Percentiles rank a stretch among this genome's conserved stretches.
phyloP scores from a whole-genome alignment of 2,888 invertebrate species.

The Listrodromus nycthemerus region DNA sequence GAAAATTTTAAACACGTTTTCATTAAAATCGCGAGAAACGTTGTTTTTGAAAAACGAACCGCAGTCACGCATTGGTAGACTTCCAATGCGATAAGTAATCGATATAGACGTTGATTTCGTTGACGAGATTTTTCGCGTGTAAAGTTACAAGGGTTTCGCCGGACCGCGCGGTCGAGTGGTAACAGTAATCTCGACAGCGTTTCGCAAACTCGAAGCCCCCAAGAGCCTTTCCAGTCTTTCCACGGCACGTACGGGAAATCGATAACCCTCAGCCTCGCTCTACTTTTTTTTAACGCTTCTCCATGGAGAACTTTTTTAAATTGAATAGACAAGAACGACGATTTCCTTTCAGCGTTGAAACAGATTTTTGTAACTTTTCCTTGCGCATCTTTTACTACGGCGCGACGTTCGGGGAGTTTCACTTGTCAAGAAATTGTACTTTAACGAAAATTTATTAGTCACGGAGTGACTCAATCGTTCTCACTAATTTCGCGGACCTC shows the following conservation, averaged over 20 bases:
- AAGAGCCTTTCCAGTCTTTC: slow-evolving; percentile 30
- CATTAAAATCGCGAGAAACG: too few relatives aligned
- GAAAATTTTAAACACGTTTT: too few relatives aligned
- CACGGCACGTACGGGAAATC: slow-evolving; percentile 51
- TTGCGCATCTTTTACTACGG: neutral
- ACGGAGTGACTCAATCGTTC: neutral
- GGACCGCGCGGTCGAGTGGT: neutral
- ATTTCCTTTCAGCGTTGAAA: slow-evolving; percentile 27
- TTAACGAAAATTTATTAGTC: too few relatives aligned
- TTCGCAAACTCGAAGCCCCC: slow-evolving; percentile 26
- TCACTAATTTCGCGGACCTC: slow-evolving; percentile 23
- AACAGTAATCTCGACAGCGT: slow-evolving; percentile 34
- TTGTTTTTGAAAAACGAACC: too few relatives aligned
- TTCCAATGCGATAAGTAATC: neutral
- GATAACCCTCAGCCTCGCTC: slow-evolving; percentile 41
- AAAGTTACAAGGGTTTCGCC: neutral
- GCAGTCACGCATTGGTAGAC: too few relatives aligned
- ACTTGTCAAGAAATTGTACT: neutral
- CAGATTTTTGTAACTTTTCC: slow-evolving; percentile 8
- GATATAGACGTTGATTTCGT: neutral
- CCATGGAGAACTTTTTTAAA: slow-evolving; percentile 34
- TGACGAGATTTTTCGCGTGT: neutral
- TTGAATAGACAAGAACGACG: slow-evolving; percentile 41
- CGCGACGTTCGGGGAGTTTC: too few relatives aligned
- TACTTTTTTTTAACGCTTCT: slow-evolving; percentile 38